Conservation (phyloP, 2,888 invertebrate genomes). For the Leistus spinibarbis region DNA sequence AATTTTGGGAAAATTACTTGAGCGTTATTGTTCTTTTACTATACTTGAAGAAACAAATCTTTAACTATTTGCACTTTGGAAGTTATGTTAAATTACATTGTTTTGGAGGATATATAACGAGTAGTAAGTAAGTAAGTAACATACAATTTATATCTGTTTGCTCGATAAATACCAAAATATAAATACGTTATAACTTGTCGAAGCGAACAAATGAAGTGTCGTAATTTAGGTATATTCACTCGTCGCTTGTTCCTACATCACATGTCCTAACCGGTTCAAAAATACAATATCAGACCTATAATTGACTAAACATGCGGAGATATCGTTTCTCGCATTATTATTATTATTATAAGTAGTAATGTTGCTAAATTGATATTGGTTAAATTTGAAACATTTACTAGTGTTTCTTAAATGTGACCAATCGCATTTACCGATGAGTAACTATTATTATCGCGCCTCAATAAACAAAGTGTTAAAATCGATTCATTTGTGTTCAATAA, state of each 20-base stretch:
- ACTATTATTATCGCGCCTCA: not conserved
- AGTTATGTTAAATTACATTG: too few species aligned
- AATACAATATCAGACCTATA: not conserved
- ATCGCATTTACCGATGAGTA: not conserved
- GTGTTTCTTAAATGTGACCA: not conserved
- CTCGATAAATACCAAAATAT: not conserved
- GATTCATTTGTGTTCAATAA: not conserved
- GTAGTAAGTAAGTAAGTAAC: too few species aligned
- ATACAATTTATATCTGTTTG: too few species aligned
- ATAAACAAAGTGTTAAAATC: not conserved
- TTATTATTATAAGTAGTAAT: not conserved
- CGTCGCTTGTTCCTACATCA: too few species aligned
- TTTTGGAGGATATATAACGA: too few species aligned
- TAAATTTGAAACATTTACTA: not conserved
- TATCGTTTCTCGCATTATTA: too few species aligned
- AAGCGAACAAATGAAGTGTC: not conserved
- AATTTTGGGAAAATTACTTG: too few species aligned
- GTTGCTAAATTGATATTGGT: not conserved
- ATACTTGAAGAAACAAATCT: too few species aligned
- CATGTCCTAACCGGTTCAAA: too few species aligned
- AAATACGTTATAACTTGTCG: not conserved
- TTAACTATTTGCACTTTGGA: too few species aligned
- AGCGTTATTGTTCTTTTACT: too few species aligned
- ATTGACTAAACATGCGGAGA: not conserved
- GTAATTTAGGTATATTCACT: too few species aligned